These are phyloP conservation scores for Sitta carolinensis DNA, from an alignment of 2,797 vertebrate species.

Conservation along the genomic window DNA sequence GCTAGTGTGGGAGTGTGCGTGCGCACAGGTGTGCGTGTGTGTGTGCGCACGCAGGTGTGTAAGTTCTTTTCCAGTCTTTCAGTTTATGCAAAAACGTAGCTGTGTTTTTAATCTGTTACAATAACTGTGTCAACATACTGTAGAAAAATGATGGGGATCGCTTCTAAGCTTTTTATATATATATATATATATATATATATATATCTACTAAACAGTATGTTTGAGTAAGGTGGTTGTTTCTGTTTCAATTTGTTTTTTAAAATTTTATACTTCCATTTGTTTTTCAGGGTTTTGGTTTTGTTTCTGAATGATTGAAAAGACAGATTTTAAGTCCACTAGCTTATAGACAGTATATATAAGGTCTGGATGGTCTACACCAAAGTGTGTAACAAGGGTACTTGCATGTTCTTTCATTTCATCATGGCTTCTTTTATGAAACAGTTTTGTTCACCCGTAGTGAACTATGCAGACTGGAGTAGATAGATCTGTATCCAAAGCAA, in stretches of 20 bases:
- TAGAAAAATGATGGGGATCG: constrained; percentile 71
- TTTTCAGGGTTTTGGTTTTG: constrained; percentile 69
- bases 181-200: constrained; percentile 75
- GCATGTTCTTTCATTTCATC: constrained; percentile 63
- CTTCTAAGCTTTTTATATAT: constrained; percentile 69
- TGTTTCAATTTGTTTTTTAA: constrained; percentile 59
- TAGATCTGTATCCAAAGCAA: constrained; percentile 61
- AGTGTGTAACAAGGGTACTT: constrained; percentile 64
- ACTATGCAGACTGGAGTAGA: constrained; percentile 55
- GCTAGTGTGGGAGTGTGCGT: constrained; percentile 63
- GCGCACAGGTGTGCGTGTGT: constrained; percentile 22
- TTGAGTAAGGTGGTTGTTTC: constrained; percentile 70
- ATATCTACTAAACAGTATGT: constrained; percentile 72
- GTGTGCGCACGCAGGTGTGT: neutral
- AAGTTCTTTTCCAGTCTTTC: constrained; percentile 64
- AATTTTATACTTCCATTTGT: constrained; percentile 76
- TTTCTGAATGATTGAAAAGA: constrained; percentile 77
- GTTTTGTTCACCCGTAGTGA: constrained; percentile 49
- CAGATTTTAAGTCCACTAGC: constrained; percentile 77
- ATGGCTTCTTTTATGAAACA: constrained; percentile 42
- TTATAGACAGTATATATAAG: constrained; percentile 74
- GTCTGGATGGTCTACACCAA: constrained; percentile 61
- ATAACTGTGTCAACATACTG: constrained; percentile 81
- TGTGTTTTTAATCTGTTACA: constrained; percentile 80
- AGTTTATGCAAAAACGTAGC: constrained; percentile 72